Evolutionary conservation across 2,888 invertebrate species (phyloP).

Genomic region (Empis stercorea): DNA sequence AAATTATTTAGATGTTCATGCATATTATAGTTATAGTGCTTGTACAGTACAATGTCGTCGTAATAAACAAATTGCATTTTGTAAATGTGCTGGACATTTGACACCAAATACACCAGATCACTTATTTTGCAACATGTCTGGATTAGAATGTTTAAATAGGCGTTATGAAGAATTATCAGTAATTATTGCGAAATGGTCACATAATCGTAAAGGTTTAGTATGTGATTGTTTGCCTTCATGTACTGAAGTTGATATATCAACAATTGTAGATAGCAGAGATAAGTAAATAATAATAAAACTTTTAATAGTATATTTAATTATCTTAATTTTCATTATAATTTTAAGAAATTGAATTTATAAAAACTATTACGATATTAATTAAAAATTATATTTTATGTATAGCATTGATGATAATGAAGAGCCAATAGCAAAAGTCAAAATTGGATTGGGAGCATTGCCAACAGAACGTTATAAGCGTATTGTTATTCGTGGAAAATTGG

Average conservation of each 20-base stretch:
- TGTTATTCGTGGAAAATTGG: constrained; percentile 56
- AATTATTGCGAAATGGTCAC: constrained; percentile 52
- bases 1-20: constrained; percentile 46
- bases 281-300: constrained; percentile 17
- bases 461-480: constrained; percentile 58
- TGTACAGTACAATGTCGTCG: constrained; percentile 60
- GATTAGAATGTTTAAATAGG: constrained; percentile 49
- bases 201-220: constrained; percentile 43
- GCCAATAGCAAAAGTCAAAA: constrained; percentile 40
- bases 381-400: background rate
- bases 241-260: constrained; percentile 53
- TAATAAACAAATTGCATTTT: constrained; percentile 44
- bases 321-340: background rate
- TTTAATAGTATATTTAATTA: background rate
- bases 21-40: constrained; percentile 57
- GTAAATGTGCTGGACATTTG: constrained; percentile 57
- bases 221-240: constrained; percentile 61
- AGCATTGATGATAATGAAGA: constrained; percentile 23
- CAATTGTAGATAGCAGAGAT: constrained; percentile 39
- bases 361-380: too few relatives aligned
- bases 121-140: constrained; percentile 49
- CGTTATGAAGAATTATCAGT: constrained; percentile 48
- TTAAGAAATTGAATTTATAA: background rate
- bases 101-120: constrained; percentile 43
- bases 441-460: constrained; percentile 51